Evolutionary conservation across 2,888 invertebrate genomes (phyloP).

Genomic region (Choreutis nemorana): DNA sequence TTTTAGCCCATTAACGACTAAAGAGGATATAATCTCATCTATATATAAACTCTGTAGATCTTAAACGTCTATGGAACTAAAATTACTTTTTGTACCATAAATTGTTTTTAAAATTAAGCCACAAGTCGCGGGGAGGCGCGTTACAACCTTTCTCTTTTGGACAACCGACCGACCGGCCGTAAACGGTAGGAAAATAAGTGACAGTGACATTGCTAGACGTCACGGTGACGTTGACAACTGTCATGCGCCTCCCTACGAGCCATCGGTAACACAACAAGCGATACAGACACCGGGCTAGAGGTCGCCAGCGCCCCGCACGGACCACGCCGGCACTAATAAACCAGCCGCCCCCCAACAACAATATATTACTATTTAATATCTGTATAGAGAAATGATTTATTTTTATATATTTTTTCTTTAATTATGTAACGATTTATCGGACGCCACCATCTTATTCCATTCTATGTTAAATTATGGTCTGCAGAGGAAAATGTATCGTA

Average conservation of each 20-base stretch:
- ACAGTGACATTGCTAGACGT: constrained; percentile 6
- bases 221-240: constrained; percentile 3
- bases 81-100: constrained; percentile 61
- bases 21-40: constrained; percentile 29
- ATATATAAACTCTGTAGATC: constrained; percentile 55
- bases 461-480: constrained; percentile 32
- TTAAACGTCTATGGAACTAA: constrained; percentile 59
- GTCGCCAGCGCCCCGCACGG: constrained; percentile 15
- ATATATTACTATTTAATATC: constrained; percentile 41
- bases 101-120: constrained; percentile 51
- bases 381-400: constrained; percentile 45
- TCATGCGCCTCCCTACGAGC: constrained; percentile 20
- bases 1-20: background rate
- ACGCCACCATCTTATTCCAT: constrained; percentile 53
- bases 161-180: background rate
- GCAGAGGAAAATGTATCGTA: constrained; percentile 41
- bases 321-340: constrained; percentile 38
- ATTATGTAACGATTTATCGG: constrained; percentile 50
- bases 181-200: constrained; percentile 4
- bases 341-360: constrained; percentile 32
- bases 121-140: constrained; percentile 27
- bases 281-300: constrained; percentile 21
- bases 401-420: constrained; percentile 45
- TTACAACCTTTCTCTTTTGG: constrained; percentile 1
- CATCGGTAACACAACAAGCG: constrained; percentile 19